phyloP scores from a whole-genome alignment of 2,113 vertebrate species.

The Bos javanicus region DNA sequence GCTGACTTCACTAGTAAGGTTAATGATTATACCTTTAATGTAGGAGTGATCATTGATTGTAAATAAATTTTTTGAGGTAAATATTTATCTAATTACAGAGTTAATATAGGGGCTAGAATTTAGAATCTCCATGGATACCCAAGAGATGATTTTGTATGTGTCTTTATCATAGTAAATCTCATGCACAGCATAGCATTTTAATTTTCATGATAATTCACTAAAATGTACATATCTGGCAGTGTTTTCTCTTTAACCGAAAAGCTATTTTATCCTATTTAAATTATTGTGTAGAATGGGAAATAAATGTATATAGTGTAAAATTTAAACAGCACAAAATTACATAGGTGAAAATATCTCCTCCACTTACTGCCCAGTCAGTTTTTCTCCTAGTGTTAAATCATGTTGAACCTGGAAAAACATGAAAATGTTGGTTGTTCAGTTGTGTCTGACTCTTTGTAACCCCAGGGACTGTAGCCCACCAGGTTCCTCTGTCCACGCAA shows the following conservation, averaged over 20 bases:
- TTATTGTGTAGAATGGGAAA: not conserved
- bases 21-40: not conserved
- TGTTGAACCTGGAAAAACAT: not conserved
- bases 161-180: not conserved
- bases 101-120: not conserved
- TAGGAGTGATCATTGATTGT: not conserved
- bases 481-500: not conserved
- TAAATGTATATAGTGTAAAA: not conserved
- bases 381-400: not conserved
- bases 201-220: constrained; percentile 6
- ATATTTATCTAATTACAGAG: not conserved
- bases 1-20: not conserved
- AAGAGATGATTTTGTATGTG: not conserved
- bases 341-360: not conserved
- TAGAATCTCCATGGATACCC: not conserved
- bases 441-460: not conserved
- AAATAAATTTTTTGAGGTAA: not conserved
- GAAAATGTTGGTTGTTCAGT: not conserved
- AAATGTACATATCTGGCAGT: not conserved
- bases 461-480: not conserved
- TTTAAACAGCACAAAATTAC: not conserved
- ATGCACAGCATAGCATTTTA: not conserved
- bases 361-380: not conserved
- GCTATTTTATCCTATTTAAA: not conserved
- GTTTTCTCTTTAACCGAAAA: not conserved